These are phyloP conservation scores for Microtus richardsoni DNA, from an alignment of 2,113 vertebrate genomes.

Conservation along the genomic window DNA sequence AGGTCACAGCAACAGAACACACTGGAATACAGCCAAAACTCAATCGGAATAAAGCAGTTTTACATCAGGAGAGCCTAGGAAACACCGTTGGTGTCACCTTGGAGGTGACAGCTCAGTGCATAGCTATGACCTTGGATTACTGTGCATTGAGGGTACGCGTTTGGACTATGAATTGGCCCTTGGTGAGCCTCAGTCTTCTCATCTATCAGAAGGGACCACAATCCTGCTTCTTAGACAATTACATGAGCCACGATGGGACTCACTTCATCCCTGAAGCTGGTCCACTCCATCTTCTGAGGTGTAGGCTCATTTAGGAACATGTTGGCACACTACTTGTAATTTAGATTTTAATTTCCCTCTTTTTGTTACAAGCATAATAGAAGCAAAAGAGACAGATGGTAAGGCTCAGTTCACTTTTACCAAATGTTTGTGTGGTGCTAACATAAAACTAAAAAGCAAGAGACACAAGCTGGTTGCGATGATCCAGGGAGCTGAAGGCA, in stretches of 20 bases:
- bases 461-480: background rate
- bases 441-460: constrained; percentile 39
- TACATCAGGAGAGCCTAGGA: background rate
- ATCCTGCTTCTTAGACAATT: background rate
- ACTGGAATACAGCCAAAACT: background rate
- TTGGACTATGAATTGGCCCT: background rate
- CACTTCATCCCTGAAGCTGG: accelerated
- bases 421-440: constrained; percentile 61
- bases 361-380: constrained; percentile 71
- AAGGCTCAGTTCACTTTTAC: constrained; percentile 59
- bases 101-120: background rate
- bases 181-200: background rate
- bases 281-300: accelerated
- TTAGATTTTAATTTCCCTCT: constrained; percentile 55
- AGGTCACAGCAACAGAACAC: background rate
- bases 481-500: background rate
- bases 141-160: background rate
- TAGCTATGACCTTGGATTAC: background rate
- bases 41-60: background rate
- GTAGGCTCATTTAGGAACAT: background rate
- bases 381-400: constrained; percentile 69
- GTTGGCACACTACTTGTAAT: background rate
- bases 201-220: background rate
- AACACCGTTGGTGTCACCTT: background rate
- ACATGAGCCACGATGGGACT: accelerated